Evolutionary conservation across 2,797 vertebrate species (phyloP).

Genomic region (Cheracebus regulus): DNA sequence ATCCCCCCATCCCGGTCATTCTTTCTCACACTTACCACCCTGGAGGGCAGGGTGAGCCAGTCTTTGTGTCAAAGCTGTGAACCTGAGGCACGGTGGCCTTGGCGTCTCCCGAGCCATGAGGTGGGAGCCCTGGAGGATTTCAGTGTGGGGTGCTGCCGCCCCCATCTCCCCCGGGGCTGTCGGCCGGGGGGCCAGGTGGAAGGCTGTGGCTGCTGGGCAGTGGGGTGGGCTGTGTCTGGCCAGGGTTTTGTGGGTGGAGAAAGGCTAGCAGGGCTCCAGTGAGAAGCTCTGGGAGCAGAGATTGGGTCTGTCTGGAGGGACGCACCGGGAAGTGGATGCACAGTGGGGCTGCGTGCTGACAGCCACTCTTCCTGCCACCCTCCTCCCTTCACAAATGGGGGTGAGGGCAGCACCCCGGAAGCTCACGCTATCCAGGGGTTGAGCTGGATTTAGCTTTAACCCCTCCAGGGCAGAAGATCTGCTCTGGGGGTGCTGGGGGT

Average conservation of each 20-base stretch:
- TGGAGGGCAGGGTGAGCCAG: neutral
- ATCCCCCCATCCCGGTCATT: too few relatives aligned
- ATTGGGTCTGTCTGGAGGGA: neutral
- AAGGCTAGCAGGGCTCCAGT: neutral
- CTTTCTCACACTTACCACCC: neutral
- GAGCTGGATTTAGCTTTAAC: neutral
- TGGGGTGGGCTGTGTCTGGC: neutral
- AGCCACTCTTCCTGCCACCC: neutral
- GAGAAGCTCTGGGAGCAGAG: neutral
- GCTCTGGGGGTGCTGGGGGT: neutral
- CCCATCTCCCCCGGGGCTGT: too few relatives aligned
- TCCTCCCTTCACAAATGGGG: too few relatives aligned
- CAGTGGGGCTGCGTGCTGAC: too few relatives aligned
- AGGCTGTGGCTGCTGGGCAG: neutral
- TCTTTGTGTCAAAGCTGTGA: neutral
- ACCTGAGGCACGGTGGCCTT: neutral
- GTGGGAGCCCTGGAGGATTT: neutral
- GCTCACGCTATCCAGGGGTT: neutral
- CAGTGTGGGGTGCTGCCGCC: fast-evolving
- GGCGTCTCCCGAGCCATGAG: fast-evolving
- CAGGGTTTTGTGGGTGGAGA: neutral
- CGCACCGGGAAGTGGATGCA: neutral
- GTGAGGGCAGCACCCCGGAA: neutral
- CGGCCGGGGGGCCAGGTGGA: neutral
- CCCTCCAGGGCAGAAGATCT: too few relatives aligned